Base-by-base conservation (phyloP, 37 sponge, comb jelly and placozoan genomes). In the Beroe ovata region DNA sequence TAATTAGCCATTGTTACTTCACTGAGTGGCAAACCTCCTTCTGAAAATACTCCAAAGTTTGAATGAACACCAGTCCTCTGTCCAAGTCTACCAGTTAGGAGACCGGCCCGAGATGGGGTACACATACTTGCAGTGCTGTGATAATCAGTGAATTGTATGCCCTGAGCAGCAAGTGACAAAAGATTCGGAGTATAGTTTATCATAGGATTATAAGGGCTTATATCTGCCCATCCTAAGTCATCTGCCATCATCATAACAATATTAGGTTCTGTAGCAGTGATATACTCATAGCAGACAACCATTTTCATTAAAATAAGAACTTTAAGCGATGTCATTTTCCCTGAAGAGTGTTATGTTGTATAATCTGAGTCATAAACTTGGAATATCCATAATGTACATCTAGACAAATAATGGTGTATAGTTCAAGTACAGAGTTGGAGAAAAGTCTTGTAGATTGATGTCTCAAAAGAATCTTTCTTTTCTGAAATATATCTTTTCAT, bases 101-200 rank as follows among this genome's bases (percentile, higher is more conserved):
- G 88, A 23, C 91, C 91, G 71, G 91, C 90, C 8, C 93, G 69
- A 11, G 91, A 91, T n/a, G 93, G 93, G 8, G 93, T 91, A 42
- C 93, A 93, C 60, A 93, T 89, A 0, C 90, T 77, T 35, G 90
- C 90, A 54, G 91, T 89, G 69, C 91, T 89, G 89, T 93, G 91
- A 88, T 91, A 93, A 89, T 93, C 91, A 28, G 91, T 93, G 41
- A 91, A 90, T 81, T 88, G 91, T 39, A 91, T 88, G 8, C 93
- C 93, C 41, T 42, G 63, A 33, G 41, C 25, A 54, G 93, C 91
- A 20, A 93, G 89, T 18, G 11, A 0, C 35, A 90, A 89, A 38
- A 93, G 91, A 60, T 93, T 90, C 72, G 64, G 58, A 71, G 88
- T 60, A 39, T 22, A 72, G 35, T 0, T 40, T 28, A 39, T 32